These are phyloP conservation scores for Sigmodon hispidus DNA, from an alignment of 2,113 vertebrate genomes.

Conservation along the genomic window DNA sequence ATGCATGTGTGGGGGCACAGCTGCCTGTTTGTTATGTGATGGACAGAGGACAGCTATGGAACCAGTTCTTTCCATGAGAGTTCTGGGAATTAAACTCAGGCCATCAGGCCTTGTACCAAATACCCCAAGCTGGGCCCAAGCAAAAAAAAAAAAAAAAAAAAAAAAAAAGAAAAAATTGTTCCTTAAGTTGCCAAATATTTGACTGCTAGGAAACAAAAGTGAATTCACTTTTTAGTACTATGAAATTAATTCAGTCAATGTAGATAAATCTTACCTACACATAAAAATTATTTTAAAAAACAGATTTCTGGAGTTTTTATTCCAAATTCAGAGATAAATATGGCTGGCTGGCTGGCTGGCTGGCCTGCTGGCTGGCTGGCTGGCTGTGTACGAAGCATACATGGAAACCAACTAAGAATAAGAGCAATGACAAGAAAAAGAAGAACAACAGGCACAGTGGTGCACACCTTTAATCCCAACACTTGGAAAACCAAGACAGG, in stretches of 20 bases:
- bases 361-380: too few relatives aligned
- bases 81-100: not conserved
- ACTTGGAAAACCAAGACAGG: not conserved
- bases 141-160: not conserved
- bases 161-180: not conserved
- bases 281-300: not conserved
- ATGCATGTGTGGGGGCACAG: not conserved
- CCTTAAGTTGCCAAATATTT: slow-evolving; percentile 17
- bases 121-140: not conserved
- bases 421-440: not conserved
- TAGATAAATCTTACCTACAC: slow-evolving; percentile 37
- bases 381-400: not conserved
- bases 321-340: slow-evolving; percentile 41
- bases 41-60: not conserved
- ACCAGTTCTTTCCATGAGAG: not conserved
- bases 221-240: slow-evolving; percentile 16
- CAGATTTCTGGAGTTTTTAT: not conserved
- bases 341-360: not conserved
- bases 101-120: not conserved
- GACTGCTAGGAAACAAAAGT: slow-evolving; percentile 6
- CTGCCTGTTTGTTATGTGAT: not conserved
- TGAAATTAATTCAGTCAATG: slow-evolving; percentile 43
- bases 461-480: not conserved
- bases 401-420: not conserved
- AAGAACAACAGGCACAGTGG: not conserved